Base-by-base conservation (phyloP, 2,797 vertebrate species). In the Pipistrellus pygmaeus region DNA sequence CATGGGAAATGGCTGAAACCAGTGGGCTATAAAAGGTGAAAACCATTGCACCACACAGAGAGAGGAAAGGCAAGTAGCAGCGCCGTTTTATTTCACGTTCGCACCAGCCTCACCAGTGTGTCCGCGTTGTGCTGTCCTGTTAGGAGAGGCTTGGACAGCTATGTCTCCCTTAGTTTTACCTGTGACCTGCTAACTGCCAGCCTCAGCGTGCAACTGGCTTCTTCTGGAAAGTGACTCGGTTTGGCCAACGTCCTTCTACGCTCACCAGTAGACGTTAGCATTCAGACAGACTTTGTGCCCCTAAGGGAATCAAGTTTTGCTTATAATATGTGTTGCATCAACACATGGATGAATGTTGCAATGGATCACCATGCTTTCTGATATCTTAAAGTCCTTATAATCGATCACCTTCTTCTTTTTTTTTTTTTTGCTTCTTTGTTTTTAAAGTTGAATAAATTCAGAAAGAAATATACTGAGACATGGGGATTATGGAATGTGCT, bases 401-500 rank as follows among this genome's bases (percentile, higher is more conserved):
- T 57, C 76, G 23, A 1, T 46, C 46, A 8, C 14, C 66, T 75
- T 35, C 4, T 35, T 35, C 4, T 96, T 3, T 55, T 8, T 72
- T 15, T 35, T 23, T 14, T 35, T 35, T 84, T 30, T 71, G 27
- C 5, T 82, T 93, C 2, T 20, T 91, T 93, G 25, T 53, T 90
- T 91, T 90, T 83, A 51, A 81, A 20, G 14, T 85, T 90, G n/a
- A 81, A 13, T 80, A 82, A 60, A 51, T 38, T 90, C 41, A 91
- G 10, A 91, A 91, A 91, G 8, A 14, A 94, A 35, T 14, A 68
- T 20, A n/a, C 66, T 83, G 20, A 93, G 15, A 91, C 60, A 51
- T 68, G 62, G 12, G 32, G 21, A 80, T 69, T 88, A 46, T 2
- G 75, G 25, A 77, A 44, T 86, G 14, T 51, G 12, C 13, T 76